phyloP scores from a whole-genome alignment of 2,113 vertebrate species.

The Rhea americana region DNA sequence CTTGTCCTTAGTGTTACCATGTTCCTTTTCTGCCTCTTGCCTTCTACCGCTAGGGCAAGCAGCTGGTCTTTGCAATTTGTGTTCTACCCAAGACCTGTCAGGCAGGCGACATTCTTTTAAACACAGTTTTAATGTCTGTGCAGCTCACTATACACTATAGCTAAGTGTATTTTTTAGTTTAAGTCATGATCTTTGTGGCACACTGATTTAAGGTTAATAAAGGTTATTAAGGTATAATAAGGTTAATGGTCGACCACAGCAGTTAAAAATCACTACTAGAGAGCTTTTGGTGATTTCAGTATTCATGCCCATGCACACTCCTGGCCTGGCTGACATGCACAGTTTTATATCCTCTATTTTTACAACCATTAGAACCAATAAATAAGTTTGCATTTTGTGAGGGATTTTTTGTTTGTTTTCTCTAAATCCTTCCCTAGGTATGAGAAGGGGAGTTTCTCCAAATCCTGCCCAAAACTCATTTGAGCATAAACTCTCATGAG shows the following conservation, averaged over 20 bases:
- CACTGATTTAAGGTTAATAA: background rate
- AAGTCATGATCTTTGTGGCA: background rate
- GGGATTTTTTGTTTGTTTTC: background rate
- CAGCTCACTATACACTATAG: background rate
- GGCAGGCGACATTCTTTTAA: background rate
- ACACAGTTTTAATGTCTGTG: background rate
- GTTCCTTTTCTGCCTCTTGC: background rate
- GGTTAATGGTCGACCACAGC: background rate
- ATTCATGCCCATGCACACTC: background rate
- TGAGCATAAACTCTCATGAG: background rate
- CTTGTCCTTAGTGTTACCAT: background rate
- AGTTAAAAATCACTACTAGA: background rate
- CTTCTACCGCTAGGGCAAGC: background rate
- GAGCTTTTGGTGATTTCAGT: background rate
- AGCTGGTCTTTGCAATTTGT: background rate
- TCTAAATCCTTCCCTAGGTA: background rate
- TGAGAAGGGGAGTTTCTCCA: background rate
- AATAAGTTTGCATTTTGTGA: background rate
- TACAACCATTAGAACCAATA: background rate
- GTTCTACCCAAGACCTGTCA: background rate
- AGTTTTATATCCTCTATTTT: background rate
- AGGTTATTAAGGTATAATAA: no score
- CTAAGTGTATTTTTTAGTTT: background rate
- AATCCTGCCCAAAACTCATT: background rate
- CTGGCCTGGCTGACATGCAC: background rate